Conservation (phyloP, 2,113 vertebrate genomes). For the Hepsetus odoe region DNA sequence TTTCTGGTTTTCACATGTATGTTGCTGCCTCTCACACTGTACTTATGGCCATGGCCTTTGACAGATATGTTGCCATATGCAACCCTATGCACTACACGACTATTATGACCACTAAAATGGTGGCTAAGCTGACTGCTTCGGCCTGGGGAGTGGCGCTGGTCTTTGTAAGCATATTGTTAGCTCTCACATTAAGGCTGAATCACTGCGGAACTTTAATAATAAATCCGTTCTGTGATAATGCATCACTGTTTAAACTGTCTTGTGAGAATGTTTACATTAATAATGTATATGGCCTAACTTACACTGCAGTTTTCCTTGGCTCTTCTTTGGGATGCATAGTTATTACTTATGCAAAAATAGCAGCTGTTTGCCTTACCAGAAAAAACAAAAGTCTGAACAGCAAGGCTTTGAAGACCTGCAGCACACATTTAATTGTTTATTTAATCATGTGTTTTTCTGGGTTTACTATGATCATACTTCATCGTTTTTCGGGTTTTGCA, state of each 20-base stretch:
- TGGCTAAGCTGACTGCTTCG: slow-evolving; percentile 54
- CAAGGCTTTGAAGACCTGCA: neutral
- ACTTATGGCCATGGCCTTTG: slow-evolving; percentile 71
- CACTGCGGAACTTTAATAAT: slow-evolving; percentile 61
- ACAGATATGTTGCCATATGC: slow-evolving; percentile 73
- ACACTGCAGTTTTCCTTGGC: slow-evolving; percentile 57
- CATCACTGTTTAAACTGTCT: slow-evolving; percentile 70
- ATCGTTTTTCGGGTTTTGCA: neutral
- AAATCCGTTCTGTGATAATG: slow-evolving; percentile 66
- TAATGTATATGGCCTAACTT: slow-evolving; percentile 64
- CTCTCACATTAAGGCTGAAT: slow-evolving; percentile 62
- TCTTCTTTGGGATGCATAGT: slow-evolving; percentile 61
- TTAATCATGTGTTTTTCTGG: neutral
- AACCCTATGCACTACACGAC: slow-evolving; percentile 60
- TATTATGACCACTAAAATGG: slow-evolving; percentile 67
- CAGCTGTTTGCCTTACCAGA: slow-evolving; percentile 58
- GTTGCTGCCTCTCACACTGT: slow-evolving; percentile 55
- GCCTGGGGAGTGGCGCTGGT: slow-evolving; percentile 63
- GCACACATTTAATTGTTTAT: neutral
- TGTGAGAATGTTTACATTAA: slow-evolving; percentile 65
- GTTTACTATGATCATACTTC: neutral
- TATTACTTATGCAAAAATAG: slow-evolving; percentile 67
- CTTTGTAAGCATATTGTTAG: slow-evolving; percentile 59
- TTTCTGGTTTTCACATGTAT: slow-evolving; percentile 59
- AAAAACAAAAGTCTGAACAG: slow-evolving; percentile 58